phyloP scores from a whole-genome alignment of 2,888 invertebrate genomes.

The Marasmarcha lunaedactyla region DNA sequence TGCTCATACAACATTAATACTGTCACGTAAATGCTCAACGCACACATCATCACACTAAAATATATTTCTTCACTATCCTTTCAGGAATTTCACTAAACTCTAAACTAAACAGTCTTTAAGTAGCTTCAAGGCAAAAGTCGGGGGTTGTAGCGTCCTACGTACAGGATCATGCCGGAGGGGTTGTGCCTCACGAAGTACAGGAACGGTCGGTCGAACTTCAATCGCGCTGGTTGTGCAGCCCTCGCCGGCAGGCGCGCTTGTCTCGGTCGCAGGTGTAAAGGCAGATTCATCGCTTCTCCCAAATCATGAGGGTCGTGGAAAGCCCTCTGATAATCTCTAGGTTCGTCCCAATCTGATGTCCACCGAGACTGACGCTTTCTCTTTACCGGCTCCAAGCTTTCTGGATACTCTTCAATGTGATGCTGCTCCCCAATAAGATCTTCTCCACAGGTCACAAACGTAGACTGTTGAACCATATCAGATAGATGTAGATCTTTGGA shows the following conservation, averaged over 20 bases:
- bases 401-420: constrained; percentile 85
- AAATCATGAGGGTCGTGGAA: constrained; percentile 75
- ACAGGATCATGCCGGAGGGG: constrained; percentile 90
- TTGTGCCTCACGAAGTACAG: constrained; percentile 90
- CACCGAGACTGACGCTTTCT: constrained; percentile 56
- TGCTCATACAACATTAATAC: constrained; percentile 52
- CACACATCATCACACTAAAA: constrained; percentile 57
- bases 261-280: constrained; percentile 76
- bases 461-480: constrained; percentile 85
- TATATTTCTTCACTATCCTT: constrained; percentile 61
- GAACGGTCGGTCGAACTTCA: constrained; percentile 89
- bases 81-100: constrained; percentile 51
- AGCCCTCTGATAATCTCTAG: constrained; percentile 75
- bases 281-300: constrained; percentile 68
- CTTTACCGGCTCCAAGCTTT: constrained; percentile 60
- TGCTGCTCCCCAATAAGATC: constrained; percentile 78
- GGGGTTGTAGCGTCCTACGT: constrained; percentile 90
- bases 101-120: constrained; percentile 60
- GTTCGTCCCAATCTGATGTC: constrained; percentile 61
- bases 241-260: constrained; percentile 79
- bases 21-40: constrained; percentile 62
- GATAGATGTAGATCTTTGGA: constrained; percentile 85
- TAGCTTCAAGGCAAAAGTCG: constrained; percentile 77
- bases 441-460: constrained; percentile 88
- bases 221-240: constrained; percentile 73